Evolutionary conservation across 2,888 invertebrate species (phyloP), one percentile per base, ranked within the genome.

Genomic region (Tipula confusa): DNA sequence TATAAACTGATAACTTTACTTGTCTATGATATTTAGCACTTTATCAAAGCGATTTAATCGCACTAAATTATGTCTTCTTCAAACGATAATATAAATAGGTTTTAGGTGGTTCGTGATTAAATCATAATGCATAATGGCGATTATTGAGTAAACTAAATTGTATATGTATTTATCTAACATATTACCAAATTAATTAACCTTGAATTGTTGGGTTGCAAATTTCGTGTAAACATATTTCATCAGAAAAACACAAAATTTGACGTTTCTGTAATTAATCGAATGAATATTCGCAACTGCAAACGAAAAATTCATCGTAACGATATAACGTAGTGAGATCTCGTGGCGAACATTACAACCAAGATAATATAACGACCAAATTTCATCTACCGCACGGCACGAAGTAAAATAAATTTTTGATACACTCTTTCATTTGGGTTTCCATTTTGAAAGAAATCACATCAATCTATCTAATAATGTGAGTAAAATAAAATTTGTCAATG

Each of bases 381-480:
- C 28, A 29, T 36, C 29, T 79, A 5, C 9, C 79, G 15, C 15
- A n/a, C n/a, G n/a, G n/a, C n/a, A n/a, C 29, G 29, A 1, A n/a
- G 29, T 29, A 29, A 6, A 1, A 80, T 29, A 80, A 80, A 80
- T 29, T 80, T 64, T 64, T 64, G 64, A 64, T 24, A 24, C 15
- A 9, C 80, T 82, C 82, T 82, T 29, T 33, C 83, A 83, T 48
- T 83, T 83, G 28, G 43, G 43, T 43, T 83, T 83, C 48, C 43
- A n/a, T 43, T 83, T 83, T 83, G 18, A 43, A 28, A 28, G 83
- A 83, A 83, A 83, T 48, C 48, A 48, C 83, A 83, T 83, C 83
- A 48, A 24, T 48, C 7, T n/a, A 29, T n/a, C n/a, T n/a, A 18
- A 28, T 29, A 29, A 83, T 43, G 43, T 43, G 18, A 43, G 43